These are phyloP conservation scores for Sinhomidia bicolor DNA, from an alignment of 2,888 invertebrate species.

Conservation along the genomic window DNA sequence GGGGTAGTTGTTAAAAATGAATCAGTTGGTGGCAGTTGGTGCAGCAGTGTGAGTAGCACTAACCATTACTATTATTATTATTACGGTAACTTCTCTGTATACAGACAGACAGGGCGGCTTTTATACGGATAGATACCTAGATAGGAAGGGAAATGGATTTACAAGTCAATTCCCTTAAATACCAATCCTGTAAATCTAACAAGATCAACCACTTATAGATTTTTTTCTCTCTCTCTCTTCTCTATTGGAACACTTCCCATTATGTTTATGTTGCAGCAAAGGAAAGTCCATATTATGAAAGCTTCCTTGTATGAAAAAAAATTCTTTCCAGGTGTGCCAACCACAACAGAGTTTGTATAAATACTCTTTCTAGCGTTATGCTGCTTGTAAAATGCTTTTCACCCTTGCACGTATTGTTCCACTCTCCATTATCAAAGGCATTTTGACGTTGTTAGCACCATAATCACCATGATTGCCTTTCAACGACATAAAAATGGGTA, in stretches of 20 bases:
- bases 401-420: slow-evolving; percentile 45
- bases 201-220: slow-evolving; percentile 52
- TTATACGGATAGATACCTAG: not conserved
- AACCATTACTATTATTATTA: no score
- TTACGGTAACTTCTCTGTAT: not conserved
- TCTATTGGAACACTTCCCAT: slow-evolving; percentile 13
- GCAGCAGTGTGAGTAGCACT: not conserved
- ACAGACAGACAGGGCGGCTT: slow-evolving; percentile 30
- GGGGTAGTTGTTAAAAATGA: slow-evolving; percentile 53
- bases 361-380: not conserved
- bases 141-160: slow-evolving; percentile 50
- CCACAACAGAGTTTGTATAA: slow-evolving; percentile 12
- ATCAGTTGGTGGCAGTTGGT: slow-evolving; percentile 57
- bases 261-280: not conserved
- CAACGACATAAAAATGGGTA: slow-evolving; percentile 12
- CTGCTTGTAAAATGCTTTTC: slow-evolving; percentile 17
- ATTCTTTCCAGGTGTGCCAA: slow-evolving; percentile 48
- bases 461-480: slow-evolving; percentile 48
- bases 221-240: no score
- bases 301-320: not conserved
- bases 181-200: slow-evolving; percentile 28
- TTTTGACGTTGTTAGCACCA: slow-evolving; percentile 58
- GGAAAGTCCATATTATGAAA: not conserved
- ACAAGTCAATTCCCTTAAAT: slow-evolving; percentile 64
- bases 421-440: slow-evolving; percentile 52